phyloP scores from a whole-genome alignment of 2,113 vertebrate genomes.

The Chaenocephalus aceratus region DNA sequence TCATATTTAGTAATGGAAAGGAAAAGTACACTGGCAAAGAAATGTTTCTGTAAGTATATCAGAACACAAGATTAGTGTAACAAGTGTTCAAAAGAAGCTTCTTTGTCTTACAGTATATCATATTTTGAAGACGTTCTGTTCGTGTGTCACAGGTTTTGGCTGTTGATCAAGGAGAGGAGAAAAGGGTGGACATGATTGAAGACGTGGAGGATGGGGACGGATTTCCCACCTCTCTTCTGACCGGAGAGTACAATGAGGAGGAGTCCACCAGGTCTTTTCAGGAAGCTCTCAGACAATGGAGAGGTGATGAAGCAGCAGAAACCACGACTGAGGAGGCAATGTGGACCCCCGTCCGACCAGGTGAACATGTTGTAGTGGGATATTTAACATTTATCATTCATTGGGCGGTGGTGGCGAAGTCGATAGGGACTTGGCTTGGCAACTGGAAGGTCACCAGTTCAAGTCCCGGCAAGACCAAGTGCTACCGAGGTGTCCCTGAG shows the following conservation, averaged over 20 bases:
- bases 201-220: slow-evolving; percentile 17
- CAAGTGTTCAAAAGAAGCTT: not conserved
- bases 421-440: too few species aligned
- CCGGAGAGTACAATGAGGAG: slow-evolving; percentile 84
- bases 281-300: slow-evolving; percentile 87
- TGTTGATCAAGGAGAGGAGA: slow-evolving; percentile 66
- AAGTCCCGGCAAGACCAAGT: too few species aligned
- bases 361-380: slow-evolving; percentile 64
- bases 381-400: too few species aligned
- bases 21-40: too few species aligned
- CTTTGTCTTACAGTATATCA: not conserved
- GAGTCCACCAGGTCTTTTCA: slow-evolving; percentile 86
- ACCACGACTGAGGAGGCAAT: slow-evolving; percentile 64
- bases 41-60: too few species aligned
- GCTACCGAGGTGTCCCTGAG: too few species aligned
- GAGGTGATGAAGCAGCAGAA: slow-evolving; percentile 72
- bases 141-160: slow-evolving; percentile 64
- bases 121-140: slow-evolving; percentile 10
- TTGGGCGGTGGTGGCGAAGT: too few species aligned
- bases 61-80: not conserved
- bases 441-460: too few species aligned
- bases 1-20: too few species aligned
- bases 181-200: slow-evolving; percentile 29
- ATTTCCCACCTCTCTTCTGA: slow-evolving; percentile 66
- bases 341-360: slow-evolving; percentile 66